Evolutionary conservation across 2,888 invertebrate genomes (phyloP).

Genomic region (Drosophila neutralis): DNA sequence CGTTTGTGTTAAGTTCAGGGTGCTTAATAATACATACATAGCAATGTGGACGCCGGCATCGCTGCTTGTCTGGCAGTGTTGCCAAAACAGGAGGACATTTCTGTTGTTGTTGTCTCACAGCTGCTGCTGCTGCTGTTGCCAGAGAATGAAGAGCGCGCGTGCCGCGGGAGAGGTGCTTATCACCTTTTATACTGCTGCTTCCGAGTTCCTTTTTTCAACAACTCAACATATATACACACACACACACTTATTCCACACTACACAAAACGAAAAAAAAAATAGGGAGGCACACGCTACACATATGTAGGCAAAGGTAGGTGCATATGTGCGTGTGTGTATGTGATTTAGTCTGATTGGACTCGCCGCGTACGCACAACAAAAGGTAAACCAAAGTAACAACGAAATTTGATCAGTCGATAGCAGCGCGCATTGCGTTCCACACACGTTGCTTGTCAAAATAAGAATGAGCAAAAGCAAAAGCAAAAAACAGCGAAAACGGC

Average conservation of each 20-base stretch:
- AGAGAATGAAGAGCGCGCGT: constrained; percentile 7
- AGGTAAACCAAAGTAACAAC: constrained; percentile 52
- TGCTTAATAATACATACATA: constrained; percentile 52
- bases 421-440: constrained; percentile 55
- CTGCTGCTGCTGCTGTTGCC: constrained; percentile 2
- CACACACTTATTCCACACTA: neutral
- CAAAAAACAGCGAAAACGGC: constrained; percentile 51
- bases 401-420: constrained; percentile 51
- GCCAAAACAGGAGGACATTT: constrained; percentile 52
- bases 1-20: constrained; percentile 39
- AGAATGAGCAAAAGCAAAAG: constrained; percentile 71
- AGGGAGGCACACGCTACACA: constrained; percentile 16
- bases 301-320: constrained; percentile 3
- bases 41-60: constrained; percentile 34
- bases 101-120: constrained; percentile 47
- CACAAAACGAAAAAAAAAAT: constrained; percentile 4
- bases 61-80: constrained; percentile 31
- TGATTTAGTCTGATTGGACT: constrained; percentile 6
- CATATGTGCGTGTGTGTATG: neutral
- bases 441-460: constrained; percentile 73
- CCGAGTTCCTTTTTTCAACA: constrained; percentile 23
- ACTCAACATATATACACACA: neutral
- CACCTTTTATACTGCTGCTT: constrained; percentile 6
- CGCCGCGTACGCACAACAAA: constrained; percentile 29
- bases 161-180: constrained; percentile 3